These are phyloP conservation scores for Cranoglanis bouderius DNA, from an alignment of 2,113 vertebrate species.

Conservation along the genomic window DNA sequence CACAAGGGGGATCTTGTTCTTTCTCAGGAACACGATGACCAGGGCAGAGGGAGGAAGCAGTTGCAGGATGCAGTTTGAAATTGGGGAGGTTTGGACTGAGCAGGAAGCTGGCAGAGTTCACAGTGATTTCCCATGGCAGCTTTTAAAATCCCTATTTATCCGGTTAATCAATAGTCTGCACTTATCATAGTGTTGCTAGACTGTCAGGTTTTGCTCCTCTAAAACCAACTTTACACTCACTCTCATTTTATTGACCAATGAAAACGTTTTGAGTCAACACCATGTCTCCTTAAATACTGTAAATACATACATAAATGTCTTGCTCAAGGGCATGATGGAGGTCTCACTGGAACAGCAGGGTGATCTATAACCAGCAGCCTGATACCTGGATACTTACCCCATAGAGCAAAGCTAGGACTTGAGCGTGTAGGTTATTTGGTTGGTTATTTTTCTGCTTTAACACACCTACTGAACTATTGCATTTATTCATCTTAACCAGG, in stretches of 20 bases:
- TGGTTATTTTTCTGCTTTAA: not conserved
- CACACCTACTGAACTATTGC: not conserved
- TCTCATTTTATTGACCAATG: conserved; percentile 14
- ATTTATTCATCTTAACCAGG: not conserved
- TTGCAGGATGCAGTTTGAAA: conserved; percentile 11
- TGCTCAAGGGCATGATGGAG: not conserved
- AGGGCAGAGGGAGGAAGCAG: conserved; percentile 3
- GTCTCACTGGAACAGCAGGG: not conserved
- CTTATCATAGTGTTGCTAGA: conserved; percentile 17
- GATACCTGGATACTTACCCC: not conserved
- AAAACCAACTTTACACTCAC: conserved; percentile 9
- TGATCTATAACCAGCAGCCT: not conserved
- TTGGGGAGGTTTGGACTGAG: not conserved
- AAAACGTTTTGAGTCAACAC: conserved; percentile 21
- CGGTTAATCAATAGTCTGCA: conserved; percentile 19
- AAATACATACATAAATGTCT: not conserved
- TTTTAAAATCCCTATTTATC: conserved; percentile 24
- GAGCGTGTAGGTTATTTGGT: not conserved
- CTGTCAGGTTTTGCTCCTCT: conserved; percentile 18
- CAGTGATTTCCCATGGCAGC: conserved; percentile 1
- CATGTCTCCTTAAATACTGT: not conserved
- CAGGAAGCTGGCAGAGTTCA: conserved; percentile 18
- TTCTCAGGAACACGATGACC: conserved; percentile 2
- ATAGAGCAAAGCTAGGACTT: not conserved
- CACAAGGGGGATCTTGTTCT: conserved; percentile 15